Evolutionary conservation across 2,113 vertebrate genomes (phyloP), one percentile per base, ranked within the genome.

Genomic region (Pseudopipra pipra): DNA sequence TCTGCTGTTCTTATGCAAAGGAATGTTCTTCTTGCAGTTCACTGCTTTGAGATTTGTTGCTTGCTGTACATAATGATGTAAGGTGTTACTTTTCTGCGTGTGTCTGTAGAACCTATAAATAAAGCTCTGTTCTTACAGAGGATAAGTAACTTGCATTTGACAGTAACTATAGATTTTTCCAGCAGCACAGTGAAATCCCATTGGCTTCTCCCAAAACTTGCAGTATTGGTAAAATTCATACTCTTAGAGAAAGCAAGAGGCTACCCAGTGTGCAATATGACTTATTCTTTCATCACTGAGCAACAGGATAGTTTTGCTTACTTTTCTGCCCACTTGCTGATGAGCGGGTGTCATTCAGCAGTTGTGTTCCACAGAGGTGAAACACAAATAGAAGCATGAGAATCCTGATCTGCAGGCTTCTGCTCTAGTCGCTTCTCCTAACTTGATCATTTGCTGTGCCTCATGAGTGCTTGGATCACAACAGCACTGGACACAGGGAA

Each of bases 321-420:
- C 18, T 51, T 74, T 78, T 51, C 72, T 49, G 27, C 28, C 55
- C 1, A 5, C 44, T 51, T 78, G n/a, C 28, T 2, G 11, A 21
- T 12, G 9, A 65, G 35, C 0, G 0, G 24, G 62, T 5, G 0
- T 68, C n/a, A 28, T 63, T 52, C 19, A 52, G n/a, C 12, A 18
- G 25, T 55, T 5, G 1, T 19, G 5, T 30, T 81, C 37, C 1
- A 15, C 19, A 14, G 33, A 52, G 9, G 14, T 27, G 27, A 74
- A 84, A 58, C 31, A 63, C 2, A 35, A 49, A 47, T 19, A 37
- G 59, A 56, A 49, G 35, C 11, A 1, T n/a, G 66, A 1, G 4
- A 63, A 82, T 68, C 22, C 8, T 31, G 14, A 56, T 35, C 1
- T 11, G 5, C 10, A 35, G 73, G 15, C 8, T 79, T 58, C 47